Conservation (phyloP, 2,797 vertebrate species). For the Chrysolophus pictus region DNA sequence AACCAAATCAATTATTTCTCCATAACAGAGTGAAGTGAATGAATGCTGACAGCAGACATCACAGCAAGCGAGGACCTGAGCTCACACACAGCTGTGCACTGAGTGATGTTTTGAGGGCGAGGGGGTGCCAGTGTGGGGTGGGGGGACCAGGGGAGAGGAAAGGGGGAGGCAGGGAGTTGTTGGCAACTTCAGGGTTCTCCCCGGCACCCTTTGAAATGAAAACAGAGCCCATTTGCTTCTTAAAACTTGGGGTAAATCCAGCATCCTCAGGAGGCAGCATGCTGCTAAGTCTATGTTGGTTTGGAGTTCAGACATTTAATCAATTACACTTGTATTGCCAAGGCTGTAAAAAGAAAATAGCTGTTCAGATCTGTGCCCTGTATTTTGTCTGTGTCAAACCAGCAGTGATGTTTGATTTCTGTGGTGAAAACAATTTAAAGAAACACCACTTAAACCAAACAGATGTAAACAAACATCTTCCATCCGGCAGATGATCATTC, state of each 20-base stretch:
- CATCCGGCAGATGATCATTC: not conserved
- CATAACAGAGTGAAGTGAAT: not conserved
- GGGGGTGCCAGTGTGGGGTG: rapidly evolving
- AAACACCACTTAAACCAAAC: not conserved
- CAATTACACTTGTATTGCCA: conserved; percentile 35
- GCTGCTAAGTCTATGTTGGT: conserved; percentile 44
- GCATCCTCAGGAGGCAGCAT: conserved; percentile 23
- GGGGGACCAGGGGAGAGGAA: not conserved
- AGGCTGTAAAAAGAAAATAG: conserved; percentile 52
- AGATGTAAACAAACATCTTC: not conserved
- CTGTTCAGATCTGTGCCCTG: not conserved
- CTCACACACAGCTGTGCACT: not conserved
- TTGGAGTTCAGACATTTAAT: conserved; percentile 60
- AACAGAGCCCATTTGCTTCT: not conserved
- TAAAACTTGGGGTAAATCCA: conserved; percentile 39
- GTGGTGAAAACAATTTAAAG: not conserved
- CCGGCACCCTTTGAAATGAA: conserved; percentile 4
- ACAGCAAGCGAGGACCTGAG: not conserved
- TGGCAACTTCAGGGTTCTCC: not conserved
- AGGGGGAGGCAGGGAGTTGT: not conserved
- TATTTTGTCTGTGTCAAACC: not conserved
- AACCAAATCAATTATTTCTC: not conserved
- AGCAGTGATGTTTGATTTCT: not conserved
- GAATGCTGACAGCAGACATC: not conserved
- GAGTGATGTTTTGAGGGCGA: not conserved